Evolutionary conservation across 1,140 invertebrate species (phyloP).

Genomic region (Marisa cornuarietis): DNA sequence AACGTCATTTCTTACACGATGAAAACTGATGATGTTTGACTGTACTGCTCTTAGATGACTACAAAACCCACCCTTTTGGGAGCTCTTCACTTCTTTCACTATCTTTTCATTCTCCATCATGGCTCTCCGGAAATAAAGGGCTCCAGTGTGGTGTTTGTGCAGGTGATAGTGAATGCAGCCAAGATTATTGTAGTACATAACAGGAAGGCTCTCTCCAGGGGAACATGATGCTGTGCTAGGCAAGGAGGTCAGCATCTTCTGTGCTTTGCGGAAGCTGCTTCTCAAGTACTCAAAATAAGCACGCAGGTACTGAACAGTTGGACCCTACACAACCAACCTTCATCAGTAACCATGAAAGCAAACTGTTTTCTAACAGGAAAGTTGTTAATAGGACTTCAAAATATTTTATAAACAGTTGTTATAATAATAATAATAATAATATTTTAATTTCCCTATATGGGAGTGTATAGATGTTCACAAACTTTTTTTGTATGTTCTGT

Average conservation of each 20-base stretch:
- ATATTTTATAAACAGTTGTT: too few relatives aligned
- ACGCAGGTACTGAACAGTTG: constrained; percentile 74
- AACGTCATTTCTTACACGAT: too few relatives aligned
- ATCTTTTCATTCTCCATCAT: constrained; percentile 80
- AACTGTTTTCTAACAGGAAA: too few relatives aligned
- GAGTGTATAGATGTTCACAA: too few relatives aligned
- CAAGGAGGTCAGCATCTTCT: constrained; percentile 74
- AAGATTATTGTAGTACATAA: constrained; percentile 89
- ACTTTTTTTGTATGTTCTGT: too few relatives aligned
- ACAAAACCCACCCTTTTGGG: constrained; percentile 21
- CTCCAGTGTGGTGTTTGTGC: constrained; percentile 85
- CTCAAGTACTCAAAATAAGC: constrained; percentile 77
- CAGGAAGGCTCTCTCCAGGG: constrained; percentile 62
- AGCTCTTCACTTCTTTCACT: constrained; percentile 62
- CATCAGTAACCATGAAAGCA: not conserved
- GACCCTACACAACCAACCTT: not conserved
- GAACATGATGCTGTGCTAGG: constrained; percentile 45
- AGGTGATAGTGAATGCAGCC: constrained; percentile 87
- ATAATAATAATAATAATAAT: too few relatives aligned
- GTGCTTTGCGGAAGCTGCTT: constrained; percentile 76
- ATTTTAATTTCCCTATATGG: too few relatives aligned
- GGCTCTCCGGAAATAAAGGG: constrained; percentile 86
- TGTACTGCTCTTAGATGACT: too few relatives aligned
- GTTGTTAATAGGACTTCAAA: too few relatives aligned
- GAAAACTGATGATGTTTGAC: too few relatives aligned